These are phyloP conservation scores for Aselliscus stoliczkanus DNA, from an alignment of 2,797 vertebrate genomes.

Conservation along the genomic window DNA sequence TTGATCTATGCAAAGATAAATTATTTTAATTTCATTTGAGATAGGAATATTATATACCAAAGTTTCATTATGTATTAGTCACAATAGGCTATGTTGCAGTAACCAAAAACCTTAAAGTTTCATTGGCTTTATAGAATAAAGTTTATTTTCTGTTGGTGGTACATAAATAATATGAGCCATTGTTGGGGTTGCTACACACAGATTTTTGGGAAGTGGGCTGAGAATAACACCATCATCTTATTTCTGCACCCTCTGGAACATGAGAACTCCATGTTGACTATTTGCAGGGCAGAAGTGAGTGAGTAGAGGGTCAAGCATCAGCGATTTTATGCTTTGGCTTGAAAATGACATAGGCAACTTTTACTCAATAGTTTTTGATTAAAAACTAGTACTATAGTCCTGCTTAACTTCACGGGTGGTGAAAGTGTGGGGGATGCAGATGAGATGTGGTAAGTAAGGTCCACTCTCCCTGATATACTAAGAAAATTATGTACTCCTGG, in stretches of 20 bases:
- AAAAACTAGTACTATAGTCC: not conserved
- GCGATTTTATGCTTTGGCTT: not conserved
- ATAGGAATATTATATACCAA: not conserved
- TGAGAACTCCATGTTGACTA: not conserved
- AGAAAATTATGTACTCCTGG: not conserved
- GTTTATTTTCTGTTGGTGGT: not conserved
- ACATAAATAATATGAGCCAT: not conserved
- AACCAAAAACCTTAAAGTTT: not conserved
- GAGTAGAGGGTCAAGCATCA: not conserved
- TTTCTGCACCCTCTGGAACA: not conserved
- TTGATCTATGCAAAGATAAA: not conserved
- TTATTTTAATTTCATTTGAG: constrained; percentile 30
- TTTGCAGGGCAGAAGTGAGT: not conserved
- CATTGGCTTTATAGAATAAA: not conserved
- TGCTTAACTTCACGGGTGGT: not conserved
- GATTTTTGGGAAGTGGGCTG: not conserved
- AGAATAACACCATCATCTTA: not conserved
- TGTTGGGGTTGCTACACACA: not conserved
- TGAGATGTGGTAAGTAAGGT: not conserved
- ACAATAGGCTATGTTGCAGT: not conserved
- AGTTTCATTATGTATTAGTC: not conserved
- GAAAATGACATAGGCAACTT: not conserved
- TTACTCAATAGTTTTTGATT: not conserved
- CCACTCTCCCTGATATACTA: not conserved
- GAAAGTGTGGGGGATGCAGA: not conserved